Evolutionary conservation across 2,888 invertebrate genomes (phyloP).

Genomic region (Caenorhabditis afra): DNA sequence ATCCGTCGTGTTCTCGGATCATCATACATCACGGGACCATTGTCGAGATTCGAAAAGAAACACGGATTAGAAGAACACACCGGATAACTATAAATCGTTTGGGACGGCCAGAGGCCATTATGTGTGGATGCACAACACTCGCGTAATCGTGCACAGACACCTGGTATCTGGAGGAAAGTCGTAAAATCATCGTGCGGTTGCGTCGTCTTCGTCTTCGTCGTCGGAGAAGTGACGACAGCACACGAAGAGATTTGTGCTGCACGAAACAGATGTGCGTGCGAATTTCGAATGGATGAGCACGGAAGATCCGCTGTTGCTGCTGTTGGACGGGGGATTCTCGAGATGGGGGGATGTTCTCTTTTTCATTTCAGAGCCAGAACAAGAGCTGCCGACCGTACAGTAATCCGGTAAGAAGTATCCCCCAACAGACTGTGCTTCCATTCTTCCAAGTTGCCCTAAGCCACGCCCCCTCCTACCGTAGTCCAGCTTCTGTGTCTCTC

Average conservation of each 20-base stretch:
- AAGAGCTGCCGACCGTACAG: no score
- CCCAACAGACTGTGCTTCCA: background rate
- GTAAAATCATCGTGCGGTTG: constrained; percentile 30
- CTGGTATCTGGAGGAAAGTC: constrained; percentile 16
- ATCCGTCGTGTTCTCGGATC: background rate
- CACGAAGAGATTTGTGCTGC: background rate
- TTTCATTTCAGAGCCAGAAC: background rate
- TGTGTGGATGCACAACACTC: constrained; percentile 36
- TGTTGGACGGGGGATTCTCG: background rate
- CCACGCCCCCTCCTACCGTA: constrained; percentile 28
- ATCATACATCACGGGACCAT: constrained; percentile 10
- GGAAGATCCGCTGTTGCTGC: no score
- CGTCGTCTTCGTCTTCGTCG: background rate
- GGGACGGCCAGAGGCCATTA: no score
- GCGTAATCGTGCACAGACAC: constrained; percentile 27
- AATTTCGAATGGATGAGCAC: constrained; percentile 12
- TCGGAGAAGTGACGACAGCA: background rate
- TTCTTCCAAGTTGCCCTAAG: background rate
- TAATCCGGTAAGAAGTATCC: background rate
- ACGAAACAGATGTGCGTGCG: constrained; percentile 41
- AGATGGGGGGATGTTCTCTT: background rate
- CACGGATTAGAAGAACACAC: constrained; percentile 12
- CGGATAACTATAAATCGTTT: constrained; percentile 30
- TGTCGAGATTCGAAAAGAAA: constrained; percentile 18
- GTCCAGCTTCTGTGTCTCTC: constrained; percentile 7